Evolutionary conservation across 1,140 invertebrate species (phyloP).

Genomic region (Bombus soroeensis): DNA sequence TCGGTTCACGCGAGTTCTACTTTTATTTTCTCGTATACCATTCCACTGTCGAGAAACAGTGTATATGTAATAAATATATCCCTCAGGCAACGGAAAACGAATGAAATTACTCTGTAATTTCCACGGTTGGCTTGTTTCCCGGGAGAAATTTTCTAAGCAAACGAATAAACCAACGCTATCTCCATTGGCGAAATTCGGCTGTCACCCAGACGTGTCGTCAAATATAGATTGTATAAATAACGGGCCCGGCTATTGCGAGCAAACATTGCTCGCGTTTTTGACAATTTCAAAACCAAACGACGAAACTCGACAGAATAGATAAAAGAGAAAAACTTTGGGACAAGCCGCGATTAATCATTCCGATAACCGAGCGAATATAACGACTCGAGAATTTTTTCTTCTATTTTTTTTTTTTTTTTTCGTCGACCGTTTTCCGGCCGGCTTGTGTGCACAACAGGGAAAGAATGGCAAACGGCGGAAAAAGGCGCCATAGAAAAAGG

Average conservation of each 20-base stretch:
- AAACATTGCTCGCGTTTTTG: background rate
- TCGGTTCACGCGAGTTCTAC: slow-evolving; percentile 16
- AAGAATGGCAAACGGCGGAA: background rate
- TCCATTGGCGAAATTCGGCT: background rate
- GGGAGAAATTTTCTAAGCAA: background rate
- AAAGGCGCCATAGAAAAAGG: background rate
- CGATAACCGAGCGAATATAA: slow-evolving; percentile 19
- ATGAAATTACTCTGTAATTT: background rate
- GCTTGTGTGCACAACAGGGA: background rate
- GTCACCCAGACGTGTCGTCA: background rate
- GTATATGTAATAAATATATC: background rate
- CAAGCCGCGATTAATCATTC: slow-evolving; percentile 17
- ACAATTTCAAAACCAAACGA: background rate
- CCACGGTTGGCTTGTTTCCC: background rate
- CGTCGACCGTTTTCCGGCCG: background rate
- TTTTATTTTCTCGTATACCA: slow-evolving; percentile 20
- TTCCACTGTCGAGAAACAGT: slow-evolving; percentile 5
- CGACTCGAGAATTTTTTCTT: background rate
- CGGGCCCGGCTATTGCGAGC: background rate
- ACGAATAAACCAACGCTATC: background rate
- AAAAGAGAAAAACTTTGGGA: background rate
- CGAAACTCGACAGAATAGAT: too few species aligned
- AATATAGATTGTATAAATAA: slow-evolving; percentile 35
- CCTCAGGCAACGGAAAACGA: background rate
- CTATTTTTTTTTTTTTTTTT: background rate